Evolutionary conservation across 2,113 vertebrate genomes (phyloP), one percentile per base, ranked within the genome.

Genomic region (Cyanoramphus novaezelandiae): DNA sequence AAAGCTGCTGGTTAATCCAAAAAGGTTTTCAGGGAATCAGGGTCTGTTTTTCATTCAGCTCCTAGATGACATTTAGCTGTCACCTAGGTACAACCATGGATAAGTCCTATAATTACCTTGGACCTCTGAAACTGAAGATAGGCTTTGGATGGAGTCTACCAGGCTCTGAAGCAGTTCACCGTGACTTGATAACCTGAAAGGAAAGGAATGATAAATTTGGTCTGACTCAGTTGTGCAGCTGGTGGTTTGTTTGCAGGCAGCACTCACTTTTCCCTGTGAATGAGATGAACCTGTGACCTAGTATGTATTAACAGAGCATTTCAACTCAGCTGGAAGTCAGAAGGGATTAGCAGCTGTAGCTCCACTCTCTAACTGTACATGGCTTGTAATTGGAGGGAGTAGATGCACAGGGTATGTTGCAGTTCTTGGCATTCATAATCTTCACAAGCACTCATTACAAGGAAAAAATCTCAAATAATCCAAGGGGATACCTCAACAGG

Each of bases 251-350:
- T 91, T 90, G 44, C 71, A 76, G 47, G 37, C 35, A 53, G 6
- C 52, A n/a, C 44, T 87, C 35, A 25, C 33, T 74, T 70, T 31
- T 82, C 31, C 41, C 70, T 69, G 23, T 44, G 86, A 86, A 72
- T 69, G 72, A 81, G 52, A 35, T 43, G 44, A 93, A 85, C 53
- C 33, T 50, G 49, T 87, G 78, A 86, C 55, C 67, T 3, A 0
- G 13, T 72, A 18, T 21, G 31, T 72, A 62, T 55, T 77, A 86
- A 23, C 15, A 0, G 0, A 83, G 62, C 17, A 52, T 90, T 93
- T 80, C 67, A 86, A 72, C 86, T 94, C 60, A n/a, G 67, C 72
- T 89, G 49, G 64, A 88, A 95, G 35, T 76, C 82, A 78, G 64
- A 49, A 81, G 62, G 43, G 62, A 91, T 91, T 75, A 91, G 39